Conservation (phyloP, 2,797 vertebrate species). For the Zalophus californianus region DNA sequence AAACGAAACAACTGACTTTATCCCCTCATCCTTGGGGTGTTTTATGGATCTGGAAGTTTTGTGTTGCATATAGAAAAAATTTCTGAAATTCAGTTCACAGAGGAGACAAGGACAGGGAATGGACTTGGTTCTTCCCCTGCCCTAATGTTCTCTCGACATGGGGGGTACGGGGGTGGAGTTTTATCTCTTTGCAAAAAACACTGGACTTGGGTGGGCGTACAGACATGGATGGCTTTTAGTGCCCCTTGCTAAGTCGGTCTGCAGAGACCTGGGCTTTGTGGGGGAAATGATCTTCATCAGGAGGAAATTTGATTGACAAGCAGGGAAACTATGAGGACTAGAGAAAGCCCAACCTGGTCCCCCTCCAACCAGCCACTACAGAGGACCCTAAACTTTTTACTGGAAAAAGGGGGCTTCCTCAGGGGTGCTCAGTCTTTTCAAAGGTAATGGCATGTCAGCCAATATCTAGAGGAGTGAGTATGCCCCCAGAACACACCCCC, state of each 20-base stretch:
- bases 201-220: slow-evolving; percentile 33
- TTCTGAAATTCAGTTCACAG: slow-evolving; percentile 63
- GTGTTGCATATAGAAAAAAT: slow-evolving; percentile 51
- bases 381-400: neutral
- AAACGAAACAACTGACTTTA: neutral
- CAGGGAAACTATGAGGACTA: slow-evolving; percentile 47
- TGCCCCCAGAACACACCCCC: neutral
- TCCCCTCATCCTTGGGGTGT: neutral
- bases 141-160: slow-evolving; percentile 66
- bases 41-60: slow-evolving; percentile 72
- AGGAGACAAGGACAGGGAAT: slow-evolving; percentile 69
- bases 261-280: slow-evolving; percentile 55
- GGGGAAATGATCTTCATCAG: slow-evolving; percentile 70
- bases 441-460: neutral
- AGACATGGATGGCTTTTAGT: slow-evolving; percentile 70
- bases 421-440: neutral
- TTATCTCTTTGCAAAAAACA: slow-evolving; percentile 70
- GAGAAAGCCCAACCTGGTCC: slow-evolving; percentile 59
- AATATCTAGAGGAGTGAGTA: neutral
- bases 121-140: slow-evolving; percentile 67
- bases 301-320: slow-evolving; percentile 58
- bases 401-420: neutral
- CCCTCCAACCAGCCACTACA: neutral
- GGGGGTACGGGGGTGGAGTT: neutral
- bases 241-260: slow-evolving; percentile 75